Evolutionary conservation across 2,888 invertebrate genomes (phyloP).

Genomic region (Polymixis flavicincta): DNA sequence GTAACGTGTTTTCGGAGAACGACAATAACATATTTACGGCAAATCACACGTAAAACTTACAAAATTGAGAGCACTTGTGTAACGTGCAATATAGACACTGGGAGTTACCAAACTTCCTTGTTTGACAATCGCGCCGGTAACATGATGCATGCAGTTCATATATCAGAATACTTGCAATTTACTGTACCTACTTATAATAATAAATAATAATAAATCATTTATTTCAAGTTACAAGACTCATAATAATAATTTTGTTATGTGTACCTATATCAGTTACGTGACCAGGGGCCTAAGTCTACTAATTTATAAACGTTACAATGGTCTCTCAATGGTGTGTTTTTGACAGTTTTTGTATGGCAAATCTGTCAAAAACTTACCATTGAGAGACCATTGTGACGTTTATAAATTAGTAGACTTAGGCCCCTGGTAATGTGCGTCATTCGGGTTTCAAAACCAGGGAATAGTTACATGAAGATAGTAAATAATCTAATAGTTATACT

Average conservation of each 20-base stretch:
- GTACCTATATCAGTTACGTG: slow-evolving; percentile 26
- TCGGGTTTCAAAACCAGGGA: background rate
- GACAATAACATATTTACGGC: slow-evolving; percentile 48
- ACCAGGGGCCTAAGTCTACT: too few relatives aligned
- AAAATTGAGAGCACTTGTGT: slow-evolving; percentile 65
- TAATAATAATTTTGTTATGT: too few relatives aligned
- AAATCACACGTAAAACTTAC: slow-evolving; percentile 62
- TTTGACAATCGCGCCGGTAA: slow-evolving; percentile 64
- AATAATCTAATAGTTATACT: too few relatives aligned
- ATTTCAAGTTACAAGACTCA: too few relatives aligned
- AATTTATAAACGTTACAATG: too few relatives aligned
- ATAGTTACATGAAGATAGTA: too few relatives aligned
- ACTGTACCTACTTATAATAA: slow-evolving; percentile 4
- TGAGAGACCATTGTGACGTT: too few relatives aligned
- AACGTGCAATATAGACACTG: slow-evolving; percentile 57
- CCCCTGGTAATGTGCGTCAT: slow-evolving; percentile 22
- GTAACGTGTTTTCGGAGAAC: slow-evolving; percentile 34
- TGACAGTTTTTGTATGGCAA: too few relatives aligned
- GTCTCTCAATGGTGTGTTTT: too few relatives aligned
- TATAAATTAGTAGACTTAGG: too few relatives aligned
- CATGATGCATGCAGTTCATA: slow-evolving; percentile 51
- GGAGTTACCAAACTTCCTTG: slow-evolving; percentile 66
- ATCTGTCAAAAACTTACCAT: too few relatives aligned
- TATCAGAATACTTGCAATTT: slow-evolving; percentile 50
- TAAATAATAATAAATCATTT: too few relatives aligned